Evolutionary conservation across 1,140 invertebrate genomes (phyloP).

Genomic region (Drosophila tropicalis): DNA sequence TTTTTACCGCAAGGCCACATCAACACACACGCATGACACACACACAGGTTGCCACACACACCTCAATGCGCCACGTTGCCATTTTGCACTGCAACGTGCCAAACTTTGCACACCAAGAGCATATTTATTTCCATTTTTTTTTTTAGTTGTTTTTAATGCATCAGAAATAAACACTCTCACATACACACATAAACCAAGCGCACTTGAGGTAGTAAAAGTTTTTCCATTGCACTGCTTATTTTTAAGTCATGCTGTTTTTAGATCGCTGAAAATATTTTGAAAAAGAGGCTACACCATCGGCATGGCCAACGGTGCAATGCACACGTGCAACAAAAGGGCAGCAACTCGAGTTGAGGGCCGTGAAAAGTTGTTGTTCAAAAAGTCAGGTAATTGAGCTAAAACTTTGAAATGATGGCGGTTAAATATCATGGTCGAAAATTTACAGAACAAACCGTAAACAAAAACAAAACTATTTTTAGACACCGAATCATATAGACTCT

Average conservation of each 20-base stretch:
- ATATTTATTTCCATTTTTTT: slow-evolving; percentile 36
- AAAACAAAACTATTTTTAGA: neutral
- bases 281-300: neutral
- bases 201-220: slow-evolving; percentile 29
- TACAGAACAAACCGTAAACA: neutral
- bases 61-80: slow-evolving; percentile 28
- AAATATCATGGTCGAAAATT: slow-evolving; percentile 4
- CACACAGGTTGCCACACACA: slow-evolving; percentile 39
- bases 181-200: neutral
- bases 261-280: slow-evolving; percentile 6
- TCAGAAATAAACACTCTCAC: slow-evolving; percentile 12
- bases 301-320: neutral
- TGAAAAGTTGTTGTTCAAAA: slow-evolving; percentile 10
- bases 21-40: slow-evolving; percentile 39
- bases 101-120: slow-evolving; percentile 48
- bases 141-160: slow-evolving; percentile 7
- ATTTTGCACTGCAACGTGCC: slow-evolving; percentile 20
- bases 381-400: slow-evolving; percentile 12
- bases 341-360: slow-evolving; percentile 1
- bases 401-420: slow-evolving; percentile 11
- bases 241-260: slow-evolving; percentile 34
- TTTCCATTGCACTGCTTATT: slow-evolving; percentile 39
- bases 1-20: slow-evolving; percentile 65
- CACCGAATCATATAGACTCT: no score
- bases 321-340: slow-evolving; percentile 27